Percentiles rank a stretch among this genome's conserved stretches.
phyloP scores from a whole-genome alignment of 1,140 invertebrate genomes.

The Triops cancriformis region DNA sequence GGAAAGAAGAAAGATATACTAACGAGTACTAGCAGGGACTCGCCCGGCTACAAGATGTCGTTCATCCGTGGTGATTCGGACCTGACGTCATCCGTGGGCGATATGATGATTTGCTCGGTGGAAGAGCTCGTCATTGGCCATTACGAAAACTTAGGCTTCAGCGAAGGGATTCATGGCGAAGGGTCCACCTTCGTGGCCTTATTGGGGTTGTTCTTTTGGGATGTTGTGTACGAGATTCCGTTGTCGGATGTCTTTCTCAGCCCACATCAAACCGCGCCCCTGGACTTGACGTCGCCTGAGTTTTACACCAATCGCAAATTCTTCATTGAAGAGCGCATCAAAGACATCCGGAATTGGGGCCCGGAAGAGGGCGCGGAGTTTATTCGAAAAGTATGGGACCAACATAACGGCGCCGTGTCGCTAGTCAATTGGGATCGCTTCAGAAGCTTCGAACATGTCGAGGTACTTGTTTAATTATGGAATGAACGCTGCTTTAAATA shows the following conservation, averaged over 20 bases:
- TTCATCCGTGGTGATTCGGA: conserved; percentile 31
- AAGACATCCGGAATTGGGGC: conserved; percentile 39
- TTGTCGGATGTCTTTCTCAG: conserved; percentile 57
- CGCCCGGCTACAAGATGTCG: conserved; percentile 35
- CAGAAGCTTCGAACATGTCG: conserved; percentile 40
- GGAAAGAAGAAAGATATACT: conserved; percentile 33
- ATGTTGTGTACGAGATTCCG: conserved; percentile 54
- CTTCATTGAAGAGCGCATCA: conserved; percentile 48
- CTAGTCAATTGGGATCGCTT: conserved; percentile 48
- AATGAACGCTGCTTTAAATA: too few relatives aligned
- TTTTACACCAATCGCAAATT: conserved; percentile 55
- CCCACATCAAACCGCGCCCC: conserved; percentile 54
- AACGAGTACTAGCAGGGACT: conserved; percentile 30
- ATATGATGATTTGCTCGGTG: conserved; percentile 39
- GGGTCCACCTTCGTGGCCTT: conserved; percentile 53
- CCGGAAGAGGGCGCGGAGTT: conserved; percentile 40
- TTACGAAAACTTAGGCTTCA: conserved; percentile 43
- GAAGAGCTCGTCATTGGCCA: conserved; percentile 46
- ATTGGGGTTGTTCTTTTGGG: conserved; percentile 65
- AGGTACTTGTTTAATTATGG: conserved; percentile 41
- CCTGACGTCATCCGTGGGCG: conserved; percentile 33
- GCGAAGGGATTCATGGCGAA: conserved; percentile 57
- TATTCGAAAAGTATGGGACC: conserved; percentile 42
- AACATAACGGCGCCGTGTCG: conserved; percentile 39
- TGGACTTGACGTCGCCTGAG: conserved; percentile 53